phyloP scores from a whole-genome alignment of 2,113 vertebrate genomes.

The Callopanchax toddi region DNA sequence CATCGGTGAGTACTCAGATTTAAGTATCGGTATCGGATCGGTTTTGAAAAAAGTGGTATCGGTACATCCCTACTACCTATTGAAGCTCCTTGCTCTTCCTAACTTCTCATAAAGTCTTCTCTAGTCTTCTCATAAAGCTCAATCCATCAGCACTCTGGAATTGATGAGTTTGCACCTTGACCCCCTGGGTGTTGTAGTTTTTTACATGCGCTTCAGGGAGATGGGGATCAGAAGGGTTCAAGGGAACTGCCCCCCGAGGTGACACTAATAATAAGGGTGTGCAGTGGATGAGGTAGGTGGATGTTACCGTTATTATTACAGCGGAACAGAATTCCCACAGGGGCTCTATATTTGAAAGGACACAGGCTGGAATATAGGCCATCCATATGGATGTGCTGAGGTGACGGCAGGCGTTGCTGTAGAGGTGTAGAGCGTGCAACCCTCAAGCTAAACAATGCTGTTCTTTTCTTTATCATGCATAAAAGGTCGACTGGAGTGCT shows the following conservation, averaged over 20 bases:
- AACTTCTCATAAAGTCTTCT: too few species aligned
- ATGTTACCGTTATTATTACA: conserved; percentile 44
- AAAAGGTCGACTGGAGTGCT: conserved; percentile 40
- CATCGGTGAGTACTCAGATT: too few species aligned
- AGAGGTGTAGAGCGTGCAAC: conserved; percentile 32
- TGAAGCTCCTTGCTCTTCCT: too few species aligned
- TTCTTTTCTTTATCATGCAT: conserved; percentile 11
- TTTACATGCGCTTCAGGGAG: conserved; percentile 24
- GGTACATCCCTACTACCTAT: too few species aligned
- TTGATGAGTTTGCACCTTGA: conserved; percentile 41
- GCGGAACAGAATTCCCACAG: conserved; percentile 56
- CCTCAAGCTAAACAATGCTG: conserved; percentile 54
- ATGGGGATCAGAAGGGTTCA: conserved; percentile 26
- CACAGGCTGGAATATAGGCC: conserved; percentile 50
- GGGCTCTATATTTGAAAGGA: conserved; percentile 49
- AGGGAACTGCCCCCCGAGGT: conserved; percentile 51
- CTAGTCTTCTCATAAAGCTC: conserved; percentile 31
- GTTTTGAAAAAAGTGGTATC: too few species aligned
- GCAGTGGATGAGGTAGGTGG: conserved; percentile 13
- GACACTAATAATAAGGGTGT: conserved; percentile 55
- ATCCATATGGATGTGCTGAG: conserved; percentile 60
- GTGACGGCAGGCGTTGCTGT: conserved; percentile 51
- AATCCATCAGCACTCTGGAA: conserved; percentile 62
- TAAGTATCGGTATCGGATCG: too few species aligned
- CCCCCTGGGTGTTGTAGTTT: conserved; percentile 60